phyloP scores from a whole-genome alignment of 2,888 invertebrate genomes.

The Drosophila borborema region DNA sequence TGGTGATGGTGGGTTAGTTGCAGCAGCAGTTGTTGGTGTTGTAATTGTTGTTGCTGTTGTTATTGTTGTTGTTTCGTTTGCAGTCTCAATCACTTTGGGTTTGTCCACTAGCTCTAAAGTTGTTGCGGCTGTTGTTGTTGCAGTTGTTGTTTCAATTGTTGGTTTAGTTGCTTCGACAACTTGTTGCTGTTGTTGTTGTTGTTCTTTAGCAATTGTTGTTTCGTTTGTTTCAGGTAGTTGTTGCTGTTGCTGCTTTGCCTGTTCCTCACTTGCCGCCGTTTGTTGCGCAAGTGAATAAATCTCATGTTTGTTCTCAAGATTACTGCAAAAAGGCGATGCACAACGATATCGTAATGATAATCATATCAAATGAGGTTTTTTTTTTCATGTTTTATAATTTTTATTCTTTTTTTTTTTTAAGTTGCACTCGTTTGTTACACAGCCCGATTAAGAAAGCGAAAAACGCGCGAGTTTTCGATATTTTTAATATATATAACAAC shows the following conservation, averaged over 20 bases:
- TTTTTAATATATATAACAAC: background rate
- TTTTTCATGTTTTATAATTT: conserved; percentile 15
- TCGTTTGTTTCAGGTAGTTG: conserved; percentile 50
- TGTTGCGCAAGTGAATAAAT: conserved; percentile 85
- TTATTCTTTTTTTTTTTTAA: conserved; percentile 13
- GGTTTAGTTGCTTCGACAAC: conserved; percentile 30
- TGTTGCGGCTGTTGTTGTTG: conserved; percentile 19
- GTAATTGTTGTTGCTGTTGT: background rate
- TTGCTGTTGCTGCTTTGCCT: conserved; percentile 56
- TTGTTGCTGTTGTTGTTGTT: conserved; percentile 6
- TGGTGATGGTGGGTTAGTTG: conserved; percentile 46
- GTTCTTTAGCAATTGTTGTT: conserved; percentile 25
- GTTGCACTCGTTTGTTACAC: conserved; percentile 78
- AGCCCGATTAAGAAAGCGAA: conserved; percentile 42
- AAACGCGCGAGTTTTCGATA: conserved; percentile 49
- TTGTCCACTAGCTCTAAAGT: conserved; percentile 49
- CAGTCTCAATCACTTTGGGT: conserved; percentile 50
- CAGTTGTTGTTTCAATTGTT: conserved; percentile 23
- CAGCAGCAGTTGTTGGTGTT: conserved; percentile 31
- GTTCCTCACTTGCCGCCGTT: conserved; percentile 84
- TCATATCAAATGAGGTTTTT: conserved; percentile 19
- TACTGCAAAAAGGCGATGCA: conserved; percentile 83
- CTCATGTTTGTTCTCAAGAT: conserved; percentile 85
- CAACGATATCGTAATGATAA: conserved; percentile 63
- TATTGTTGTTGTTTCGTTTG: conserved; percentile 35